Percentiles rank a stretch among this genome's conserved stretches.
Evolutionary conservation across 2,888 invertebrate genomes (phyloP).

Genomic region (Tachina lurida): DNA sequence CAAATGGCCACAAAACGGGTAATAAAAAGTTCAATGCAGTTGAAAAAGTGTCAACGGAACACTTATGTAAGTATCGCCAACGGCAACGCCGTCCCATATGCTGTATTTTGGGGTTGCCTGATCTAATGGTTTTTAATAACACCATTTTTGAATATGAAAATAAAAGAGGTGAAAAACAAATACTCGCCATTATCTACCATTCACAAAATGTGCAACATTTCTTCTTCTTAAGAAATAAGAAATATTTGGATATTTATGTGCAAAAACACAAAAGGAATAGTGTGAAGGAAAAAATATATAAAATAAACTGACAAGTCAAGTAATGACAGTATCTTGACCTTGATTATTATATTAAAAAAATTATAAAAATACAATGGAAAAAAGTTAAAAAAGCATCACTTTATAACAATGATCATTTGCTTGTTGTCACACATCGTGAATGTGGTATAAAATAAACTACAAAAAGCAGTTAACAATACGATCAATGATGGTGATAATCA

Average conservation of each 20-base stretch:
- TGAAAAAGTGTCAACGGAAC: too few relatives aligned
- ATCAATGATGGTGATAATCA: slow-evolving; percentile 39
- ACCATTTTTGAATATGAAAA: background rate
- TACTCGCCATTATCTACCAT: background rate
- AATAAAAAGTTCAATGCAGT: too few relatives aligned
- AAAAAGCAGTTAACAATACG: slow-evolving; percentile 15
- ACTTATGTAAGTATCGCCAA: too few relatives aligned
- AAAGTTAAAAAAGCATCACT: background rate
- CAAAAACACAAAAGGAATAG: slow-evolving; percentile 26
- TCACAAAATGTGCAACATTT: background rate
- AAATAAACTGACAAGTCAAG: slow-evolving; percentile 39
- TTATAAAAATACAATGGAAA: slow-evolving; percentile 5
- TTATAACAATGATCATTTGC: slow-evolving; percentile 1
- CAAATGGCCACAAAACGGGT: too few relatives aligned
- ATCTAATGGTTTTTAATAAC: slow-evolving; percentile 12
- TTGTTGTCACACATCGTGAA: slow-evolving; percentile 2
- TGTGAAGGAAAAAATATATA: background rate
- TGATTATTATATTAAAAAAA: slow-evolving; percentile 61
- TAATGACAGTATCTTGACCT: slow-evolving; percentile 68
- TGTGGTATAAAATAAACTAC: slow-evolving; percentile 11
- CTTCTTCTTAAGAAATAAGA: slow-evolving; percentile 3
- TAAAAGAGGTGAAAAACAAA: background rate
- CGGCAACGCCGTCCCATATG: too few relatives aligned
- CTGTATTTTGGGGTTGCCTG: background rate
- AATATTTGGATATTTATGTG: background rate